These are phyloP conservation scores for Hormaphis cornu DNA, from an alignment of 1,140 invertebrate genomes.

Conservation along the genomic window DNA sequence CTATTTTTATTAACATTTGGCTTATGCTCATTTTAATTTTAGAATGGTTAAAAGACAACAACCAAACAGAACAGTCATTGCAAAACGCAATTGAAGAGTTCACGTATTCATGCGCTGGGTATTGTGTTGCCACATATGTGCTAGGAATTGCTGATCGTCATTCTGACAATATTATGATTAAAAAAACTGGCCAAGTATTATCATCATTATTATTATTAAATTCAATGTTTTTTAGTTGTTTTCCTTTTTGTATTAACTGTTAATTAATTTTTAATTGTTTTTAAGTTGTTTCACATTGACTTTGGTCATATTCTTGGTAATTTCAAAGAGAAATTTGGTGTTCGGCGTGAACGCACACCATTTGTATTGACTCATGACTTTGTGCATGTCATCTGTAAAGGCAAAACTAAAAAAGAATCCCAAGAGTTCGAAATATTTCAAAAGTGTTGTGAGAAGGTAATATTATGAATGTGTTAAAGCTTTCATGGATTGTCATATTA, in stretches of 20 bases:
- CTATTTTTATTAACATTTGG: background rate
- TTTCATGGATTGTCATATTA: no score
- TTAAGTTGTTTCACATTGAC: constrained; percentile 96
- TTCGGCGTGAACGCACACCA: constrained; percentile 89
- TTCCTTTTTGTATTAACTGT: background rate
- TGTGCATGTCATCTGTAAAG: constrained; percentile 91
- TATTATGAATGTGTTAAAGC: no score
- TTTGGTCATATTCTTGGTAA: constrained; percentile 99
- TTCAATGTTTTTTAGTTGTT: background rate
- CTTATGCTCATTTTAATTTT: constrained; percentile 33
- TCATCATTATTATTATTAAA: no score
- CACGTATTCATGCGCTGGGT: constrained; percentile 92
- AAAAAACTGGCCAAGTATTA: constrained; percentile 67
- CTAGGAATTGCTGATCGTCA: constrained; percentile 93
- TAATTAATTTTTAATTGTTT: constrained; percentile 26
- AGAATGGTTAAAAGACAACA: constrained; percentile 87
- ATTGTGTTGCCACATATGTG: constrained; percentile 97
- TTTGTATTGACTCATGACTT: constrained; percentile 99
- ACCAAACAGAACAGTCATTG: constrained; percentile 57
- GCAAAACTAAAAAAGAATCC: constrained; percentile 72
- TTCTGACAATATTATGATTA: constrained; percentile 99
- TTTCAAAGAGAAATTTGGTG: constrained; percentile 98
- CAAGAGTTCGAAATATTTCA: constrained; percentile 86
- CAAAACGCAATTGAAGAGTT: constrained; percentile 94
- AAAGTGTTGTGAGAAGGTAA: constrained; percentile 70